Evolutionary conservation across 1,140 invertebrate genomes (phyloP).

Genomic region (Neelides sp.): DNA sequence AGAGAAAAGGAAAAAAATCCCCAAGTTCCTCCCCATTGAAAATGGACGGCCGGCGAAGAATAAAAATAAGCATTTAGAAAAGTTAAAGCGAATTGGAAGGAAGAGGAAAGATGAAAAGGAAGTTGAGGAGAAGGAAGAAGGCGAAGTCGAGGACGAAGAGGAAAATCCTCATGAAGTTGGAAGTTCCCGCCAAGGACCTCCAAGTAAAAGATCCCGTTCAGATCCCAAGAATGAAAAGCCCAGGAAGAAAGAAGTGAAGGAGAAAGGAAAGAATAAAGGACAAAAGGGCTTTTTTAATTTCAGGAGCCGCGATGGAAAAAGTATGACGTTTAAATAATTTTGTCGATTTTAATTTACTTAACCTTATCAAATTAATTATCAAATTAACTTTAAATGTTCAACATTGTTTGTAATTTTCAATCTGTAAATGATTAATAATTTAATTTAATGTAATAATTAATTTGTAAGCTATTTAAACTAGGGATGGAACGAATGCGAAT

Average conservation of each 20-base stretch:
- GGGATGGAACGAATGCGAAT: no score
- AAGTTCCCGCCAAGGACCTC: conserved; percentile 2
- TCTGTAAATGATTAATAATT: conserved; percentile 1
- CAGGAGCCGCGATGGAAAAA: conserved; percentile 13
- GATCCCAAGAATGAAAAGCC: neutral
- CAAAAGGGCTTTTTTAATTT: conserved; percentile 8
- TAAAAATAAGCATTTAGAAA: neutral
- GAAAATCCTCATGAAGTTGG: neutral
- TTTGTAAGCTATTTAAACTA: no score
- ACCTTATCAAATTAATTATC: neutral
- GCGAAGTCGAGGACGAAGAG: conserved; percentile 1
- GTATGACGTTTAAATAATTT: conserved; percentile 17
- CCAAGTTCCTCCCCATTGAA: neutral
- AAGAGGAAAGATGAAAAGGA: neutral
- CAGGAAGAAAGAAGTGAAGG: neutral
- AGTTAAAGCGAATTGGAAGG: neutral
- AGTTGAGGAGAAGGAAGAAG: neutral
- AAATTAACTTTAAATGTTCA: neutral
- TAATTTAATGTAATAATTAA: no score
- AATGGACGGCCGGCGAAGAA: neutral
- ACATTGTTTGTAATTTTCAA: neutral
- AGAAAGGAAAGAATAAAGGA: neutral
- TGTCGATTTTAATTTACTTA: neutral
- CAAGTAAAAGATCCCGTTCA: neutral
- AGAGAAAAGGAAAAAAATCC: neutral